These are phyloP conservation scores for Pomphorhynchus laevis DNA, from an alignment of 1,140 invertebrate genomes.

Conservation along the genomic window DNA sequence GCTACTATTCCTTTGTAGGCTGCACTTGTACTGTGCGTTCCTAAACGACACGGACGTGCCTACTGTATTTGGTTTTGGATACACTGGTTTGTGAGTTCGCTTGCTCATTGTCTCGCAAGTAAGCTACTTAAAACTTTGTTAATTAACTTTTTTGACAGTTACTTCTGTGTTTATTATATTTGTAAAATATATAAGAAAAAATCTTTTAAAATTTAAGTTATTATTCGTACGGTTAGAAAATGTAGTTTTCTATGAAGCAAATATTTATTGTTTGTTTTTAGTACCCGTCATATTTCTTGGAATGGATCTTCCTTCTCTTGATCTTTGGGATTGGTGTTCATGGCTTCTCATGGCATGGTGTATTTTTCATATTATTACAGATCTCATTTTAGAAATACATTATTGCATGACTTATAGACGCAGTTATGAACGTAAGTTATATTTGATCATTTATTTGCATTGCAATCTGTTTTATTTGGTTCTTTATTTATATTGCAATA, in stretches of 20 bases:
- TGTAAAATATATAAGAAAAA: no score
- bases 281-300: constrained; percentile 9
- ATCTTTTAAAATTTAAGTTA: not conserved
- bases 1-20: no score
- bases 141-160: no score
- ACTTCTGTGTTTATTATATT: no score
- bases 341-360: constrained; percentile 8
- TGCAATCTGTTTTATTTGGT: not conserved
- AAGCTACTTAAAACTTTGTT: no score
- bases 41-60: no score
- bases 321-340: constrained; percentile 6
- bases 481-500: no score
- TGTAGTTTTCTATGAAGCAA: no score
- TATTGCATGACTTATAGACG: constrained; percentile 1
- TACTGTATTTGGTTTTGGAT: constrained; percentile 8
- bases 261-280: not conserved
- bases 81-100: constrained; percentile 5
- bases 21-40: no score
- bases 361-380: constrained; percentile 9
- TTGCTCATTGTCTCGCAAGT: constrained; percentile 9
- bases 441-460: not conserved
- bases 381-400: constrained; percentile 8
- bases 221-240: no score
- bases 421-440: not conserved
- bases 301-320: constrained; percentile 1